A percentile compares a stretch with the other conserved stretches of the same genome.
Evolutionary conservation across 2,888 invertebrate genomes (phyloP).

Genomic region (Sarcophaga caerulescens): DNA sequence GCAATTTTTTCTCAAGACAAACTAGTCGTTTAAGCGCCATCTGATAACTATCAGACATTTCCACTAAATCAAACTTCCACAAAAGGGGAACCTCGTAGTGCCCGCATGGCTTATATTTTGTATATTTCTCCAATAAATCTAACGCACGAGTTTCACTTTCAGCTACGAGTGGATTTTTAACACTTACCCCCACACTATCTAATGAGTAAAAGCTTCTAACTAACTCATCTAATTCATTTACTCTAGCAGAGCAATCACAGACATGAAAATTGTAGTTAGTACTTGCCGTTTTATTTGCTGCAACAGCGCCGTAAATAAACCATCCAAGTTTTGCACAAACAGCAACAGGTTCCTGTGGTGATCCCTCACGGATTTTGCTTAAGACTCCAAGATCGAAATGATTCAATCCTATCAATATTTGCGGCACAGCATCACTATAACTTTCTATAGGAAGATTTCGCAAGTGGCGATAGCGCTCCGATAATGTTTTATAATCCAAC

Average conservation of each 20-base stretch:
- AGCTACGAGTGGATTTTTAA: not conserved
- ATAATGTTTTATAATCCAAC: constrained; percentile 24
- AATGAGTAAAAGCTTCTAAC: constrained; percentile 29
- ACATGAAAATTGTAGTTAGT: constrained; percentile 36
- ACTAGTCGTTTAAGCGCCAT: constrained; percentile 33
- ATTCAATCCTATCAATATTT: constrained; percentile 32
- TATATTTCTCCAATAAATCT: constrained; percentile 9
- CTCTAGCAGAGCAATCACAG: constrained; percentile 25
- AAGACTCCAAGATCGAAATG: constrained; percentile 5
- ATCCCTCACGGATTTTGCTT: constrained; percentile 13
- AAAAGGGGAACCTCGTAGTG: constrained; percentile 30
- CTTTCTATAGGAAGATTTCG: constrained; percentile 19
- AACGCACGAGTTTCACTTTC: constrained; percentile 19
- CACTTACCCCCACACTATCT: not conserved
- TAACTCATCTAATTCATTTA: constrained; percentile 22
- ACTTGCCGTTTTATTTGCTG: constrained; percentile 7
- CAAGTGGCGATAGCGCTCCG: constrained; percentile 14
- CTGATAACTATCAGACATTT: constrained; percentile 35
- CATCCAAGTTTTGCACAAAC: constrained; percentile 17
- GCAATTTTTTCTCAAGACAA: constrained; percentile 8
- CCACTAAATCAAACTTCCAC: not conserved
- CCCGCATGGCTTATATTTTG: constrained; percentile 6
- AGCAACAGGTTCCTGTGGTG: constrained; percentile 12
- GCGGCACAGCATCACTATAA: constrained; percentile 16
- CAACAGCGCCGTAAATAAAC: constrained; percentile 2